These are phyloP conservation scores for Steinernema khuongi DNA, from an alignment of 1,140 invertebrate genomes.

Conservation along the genomic window DNA sequence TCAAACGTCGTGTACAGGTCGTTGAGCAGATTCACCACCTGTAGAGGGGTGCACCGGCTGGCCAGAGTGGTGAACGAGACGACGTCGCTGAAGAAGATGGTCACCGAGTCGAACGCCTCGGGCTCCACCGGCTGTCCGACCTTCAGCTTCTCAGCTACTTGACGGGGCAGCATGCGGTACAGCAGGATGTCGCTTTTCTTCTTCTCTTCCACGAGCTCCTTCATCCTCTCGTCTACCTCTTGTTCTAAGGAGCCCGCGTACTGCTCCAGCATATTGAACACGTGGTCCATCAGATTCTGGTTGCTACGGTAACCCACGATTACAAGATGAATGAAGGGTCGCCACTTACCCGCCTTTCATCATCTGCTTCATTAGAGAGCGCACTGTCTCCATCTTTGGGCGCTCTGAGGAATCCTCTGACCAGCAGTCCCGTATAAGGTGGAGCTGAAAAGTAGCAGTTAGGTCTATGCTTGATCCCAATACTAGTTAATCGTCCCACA, in stretches of 20 bases:
- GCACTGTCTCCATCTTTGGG: constrained; percentile 76
- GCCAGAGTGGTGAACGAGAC: constrained; percentile 30
- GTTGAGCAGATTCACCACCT: constrained; percentile 86
- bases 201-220: constrained; percentile 86
- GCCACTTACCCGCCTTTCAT: constrained; percentile 35
- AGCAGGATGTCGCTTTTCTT: constrained; percentile 86
- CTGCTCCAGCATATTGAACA: constrained; percentile 78
- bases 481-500: constrained; percentile 22
- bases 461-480: constrained; percentile 17
- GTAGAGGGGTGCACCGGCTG: constrained; percentile 31
- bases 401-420: constrained; percentile 78
- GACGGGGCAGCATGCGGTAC: constrained; percentile 75
- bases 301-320: constrained; percentile 64
- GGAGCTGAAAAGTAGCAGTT: constrained; percentile 19
- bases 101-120: constrained; percentile 26
- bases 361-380: constrained; percentile 54
- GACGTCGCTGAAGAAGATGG: constrained; percentile 34
- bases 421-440: constrained; percentile 60
- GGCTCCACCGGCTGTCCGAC: constrained; percentile 29
- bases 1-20: constrained; percentile 92
- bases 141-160: constrained; percentile 58
- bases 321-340: not conserved
- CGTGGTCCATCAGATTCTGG: constrained; percentile 75
- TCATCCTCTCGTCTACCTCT: constrained; percentile 82
- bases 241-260: constrained; percentile 75